Evolutionary conservation across 2,888 invertebrate species (phyloP), one percentile per base, ranked within the genome.

Genomic region (Eupithecia centaureata): DNA sequence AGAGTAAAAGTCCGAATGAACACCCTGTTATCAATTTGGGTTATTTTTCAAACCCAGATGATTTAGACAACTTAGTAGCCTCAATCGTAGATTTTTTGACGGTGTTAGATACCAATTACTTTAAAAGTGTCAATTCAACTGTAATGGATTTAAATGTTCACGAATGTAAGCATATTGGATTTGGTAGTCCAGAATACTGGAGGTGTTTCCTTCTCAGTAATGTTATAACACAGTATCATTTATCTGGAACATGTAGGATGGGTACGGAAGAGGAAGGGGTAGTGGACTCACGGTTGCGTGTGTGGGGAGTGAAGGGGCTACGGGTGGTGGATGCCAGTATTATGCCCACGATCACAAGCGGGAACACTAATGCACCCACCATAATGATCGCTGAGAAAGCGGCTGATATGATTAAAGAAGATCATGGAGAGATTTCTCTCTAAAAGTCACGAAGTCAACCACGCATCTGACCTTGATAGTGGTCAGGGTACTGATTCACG

Each of bases 341-440:
- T 22, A 95, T 95, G 94, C 95, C 95, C 0, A 87, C 86, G 33
- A 94, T 95, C 62, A 94, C 95, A 1, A 94, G 94, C 1, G 95
- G 95, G 0, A 95, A 95, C 76, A 95, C 94, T 1, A 94, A 95
- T 73, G 95, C 94, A 0, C 94, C 95, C 0, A 86, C 90, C 0
- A 93, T 95, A 32, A 95, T 95, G 95, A 94, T 95, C 28, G 95
- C 92, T 0, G 95, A 95, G 76, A 95, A 94, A 76, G 94, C 94
- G 0, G 86, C 94, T 5, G 95, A 95, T 79, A 81, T 94, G 82
- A 94, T 95, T 35, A 94, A 94, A 73, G 13, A 56, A 28, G 78
- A 83, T 63, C 63, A 76, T 56, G 70, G 71, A 56, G 57, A 32
- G 57, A 30, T 57, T 32, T 12, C 18, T 57, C 28, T 18, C 2